Base-by-base conservation (phyloP, 2,797 vertebrate species). In the Hydrolagus colliei region DNA sequence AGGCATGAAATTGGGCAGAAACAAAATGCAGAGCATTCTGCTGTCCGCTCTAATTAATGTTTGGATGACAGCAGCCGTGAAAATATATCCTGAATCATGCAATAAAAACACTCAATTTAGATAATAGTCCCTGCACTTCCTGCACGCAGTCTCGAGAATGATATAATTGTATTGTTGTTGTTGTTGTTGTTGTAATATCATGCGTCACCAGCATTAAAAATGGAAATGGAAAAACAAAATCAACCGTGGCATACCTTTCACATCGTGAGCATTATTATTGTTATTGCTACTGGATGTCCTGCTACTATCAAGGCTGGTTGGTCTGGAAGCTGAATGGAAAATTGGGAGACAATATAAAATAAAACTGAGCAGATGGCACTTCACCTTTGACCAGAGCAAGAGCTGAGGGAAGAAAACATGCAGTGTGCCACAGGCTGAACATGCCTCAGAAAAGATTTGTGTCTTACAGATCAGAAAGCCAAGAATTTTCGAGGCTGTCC, bases 251-350 rank as follows among this genome's bases (percentile, higher is more conserved):
- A 88, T 97, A 98, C 96, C 97, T 98, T 97, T 96, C 91, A 93
- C 93, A 95, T 96, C 95, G 93, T 96, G 92, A 91, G 95, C 94
- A 93, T 97, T 97, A 95, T 97, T 96, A 96, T 97, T 97, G 95
- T 96, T 97, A 96, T 97, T 97, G 93, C 95, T 96, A 97, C 95
- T 95, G 94, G 92, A 95, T 93, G 95, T 97, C 94, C 95, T 96
- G 95, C 95, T 96, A 95, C 96, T 97, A 95, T 97, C 97, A 93
- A 97, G 95, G 94, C 95, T 97, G 94, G 95, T 90, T 93, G 96
- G 96, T 95, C 97, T 96, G 90, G 95, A 95, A 92, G 94, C 97
- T 98, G 93, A 92, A 92, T 92, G 92, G 89, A 88, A 91, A 92
- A 93, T 89, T 85, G 93, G 91, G 91, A 94, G 89, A 94, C 88